Percentiles rank a stretch among this genome's conserved stretches.
Evolutionary conservation across 2,113 vertebrate genomes (phyloP).

Genomic region (human (Homo sapiens)): DNA sequence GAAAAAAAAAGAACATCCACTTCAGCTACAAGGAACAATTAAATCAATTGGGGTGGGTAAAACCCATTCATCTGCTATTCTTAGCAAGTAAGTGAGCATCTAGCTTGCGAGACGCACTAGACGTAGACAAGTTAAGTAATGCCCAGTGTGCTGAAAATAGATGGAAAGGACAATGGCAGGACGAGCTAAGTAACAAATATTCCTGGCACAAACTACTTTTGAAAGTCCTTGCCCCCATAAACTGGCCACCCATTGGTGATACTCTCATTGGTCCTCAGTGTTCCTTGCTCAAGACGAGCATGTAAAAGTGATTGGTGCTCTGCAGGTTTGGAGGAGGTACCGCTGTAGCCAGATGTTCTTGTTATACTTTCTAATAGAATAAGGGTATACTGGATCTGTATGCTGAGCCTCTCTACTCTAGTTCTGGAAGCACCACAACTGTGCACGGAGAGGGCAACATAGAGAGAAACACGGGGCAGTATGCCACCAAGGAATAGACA

Average conservation of each 20-base stretch:
- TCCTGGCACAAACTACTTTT: neutral
- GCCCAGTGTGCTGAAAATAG: neutral
- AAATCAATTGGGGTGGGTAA: neutral
- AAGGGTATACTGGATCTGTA: rapidly evolving
- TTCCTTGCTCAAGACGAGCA: neutral
- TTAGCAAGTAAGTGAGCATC: neutral
- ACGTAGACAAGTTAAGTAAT: neutral
- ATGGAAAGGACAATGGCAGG: neutral
- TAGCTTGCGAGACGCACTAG: neutral
- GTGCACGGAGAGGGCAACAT: no score
- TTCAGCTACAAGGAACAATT: neutral
- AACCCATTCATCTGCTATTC: neutral
- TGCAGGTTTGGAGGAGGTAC: no score
- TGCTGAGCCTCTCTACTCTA: no score
- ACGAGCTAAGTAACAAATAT: neutral
- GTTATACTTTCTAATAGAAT: neutral
- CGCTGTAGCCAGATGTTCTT: no score
- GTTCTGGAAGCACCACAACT: neutral
- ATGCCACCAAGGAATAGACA: neutral
- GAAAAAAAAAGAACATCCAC: neutral
- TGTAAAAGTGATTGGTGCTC: neutral
- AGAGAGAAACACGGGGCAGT: neutral
- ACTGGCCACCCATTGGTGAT: neutral
- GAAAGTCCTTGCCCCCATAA: neutral
- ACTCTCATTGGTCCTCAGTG: no score